Evolutionary conservation across 2,797 vertebrate species (phyloP), one percentile per base, ranked within the genome.

Genomic region (Danionella dracula): DNA sequence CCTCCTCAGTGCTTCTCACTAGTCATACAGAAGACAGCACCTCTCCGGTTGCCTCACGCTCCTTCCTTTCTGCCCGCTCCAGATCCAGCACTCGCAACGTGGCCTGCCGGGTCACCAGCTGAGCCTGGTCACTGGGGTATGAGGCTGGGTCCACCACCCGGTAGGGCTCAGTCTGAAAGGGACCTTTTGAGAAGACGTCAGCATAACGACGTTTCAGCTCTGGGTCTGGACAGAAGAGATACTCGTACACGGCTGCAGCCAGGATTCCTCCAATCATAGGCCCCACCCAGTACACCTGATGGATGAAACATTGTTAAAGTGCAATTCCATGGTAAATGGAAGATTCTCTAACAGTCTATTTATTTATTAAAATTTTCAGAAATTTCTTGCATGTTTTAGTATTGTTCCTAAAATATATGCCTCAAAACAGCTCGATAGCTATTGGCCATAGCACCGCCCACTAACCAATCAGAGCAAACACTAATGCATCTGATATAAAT

Each of bases 1-100:
- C 8, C 8, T 46, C 32, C 78, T 81, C 78, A 83, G 83, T 78
- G 84, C 79, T 79, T 68, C 80, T 85, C 76, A 80, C 86, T 91
- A 89, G 91, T 94, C 92, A 96, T 89, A 95, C 93, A 0, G 94
- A 93, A 37, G 93, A 95, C 68, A 96, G 61, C 59, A 93, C 92
- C 75, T 96, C 94, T 0, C 84, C 84, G 0, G 90, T 86, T 0
- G 87, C 75, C 70, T 93, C 92, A 72, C 88, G 88, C 45, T 86
- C 89, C 71, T 90, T 93, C 79, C 90, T 86, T 59, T 92, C 92
- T 1, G 90, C 86, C 42, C 85, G 82, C 71, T 92, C 90, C 0
- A 91, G 81, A 66, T 94, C 92, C 58, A 92, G 88, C 53, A 90
- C 82, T 0, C 90, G 87, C 62, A 93, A 84, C 23, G 87, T 74